Conservation (phyloP, 1,140 invertebrate species). For the Maconellicoccus hirsutus region DNA sequence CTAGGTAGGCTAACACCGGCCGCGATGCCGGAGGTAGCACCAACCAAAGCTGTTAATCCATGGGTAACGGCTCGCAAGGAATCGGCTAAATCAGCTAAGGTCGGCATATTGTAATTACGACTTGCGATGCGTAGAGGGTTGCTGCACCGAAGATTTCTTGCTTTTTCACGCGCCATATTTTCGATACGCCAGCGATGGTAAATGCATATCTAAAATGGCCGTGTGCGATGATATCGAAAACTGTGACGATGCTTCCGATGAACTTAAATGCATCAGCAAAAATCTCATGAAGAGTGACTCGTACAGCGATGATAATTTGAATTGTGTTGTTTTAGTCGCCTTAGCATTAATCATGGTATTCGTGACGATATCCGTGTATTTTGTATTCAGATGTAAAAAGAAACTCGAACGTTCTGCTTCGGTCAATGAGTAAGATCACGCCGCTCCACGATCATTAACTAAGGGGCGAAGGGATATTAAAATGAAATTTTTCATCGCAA, state of each 20-base stretch:
- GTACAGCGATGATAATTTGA: background rate
- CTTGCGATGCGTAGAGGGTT: slow-evolving; percentile 56
- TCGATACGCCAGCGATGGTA: slow-evolving; percentile 39
- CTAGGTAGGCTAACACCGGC: too few relatives aligned
- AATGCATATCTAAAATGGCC: slow-evolving; percentile 42
- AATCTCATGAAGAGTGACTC: background rate
- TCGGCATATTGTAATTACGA: too few relatives aligned
- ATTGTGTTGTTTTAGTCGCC: slow-evolving; percentile 6
- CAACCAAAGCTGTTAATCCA: too few relatives aligned
- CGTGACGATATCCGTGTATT: background rate
- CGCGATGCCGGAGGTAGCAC: too few relatives aligned
- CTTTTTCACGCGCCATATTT: slow-evolving; percentile 40
- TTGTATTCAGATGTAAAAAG: slow-evolving; percentile 1
- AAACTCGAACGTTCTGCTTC: background rate
- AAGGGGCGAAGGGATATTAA: too few relatives aligned
- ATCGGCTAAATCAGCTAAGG: too few relatives aligned
- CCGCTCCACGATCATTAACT: background rate
- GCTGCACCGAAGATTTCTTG: slow-evolving; percentile 26
- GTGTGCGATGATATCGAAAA: slow-evolving; percentile 54
- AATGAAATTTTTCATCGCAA: background rate
- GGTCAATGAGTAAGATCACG: background rate
- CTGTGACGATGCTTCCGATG: slow-evolving; percentile 58
- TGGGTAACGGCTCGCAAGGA: slow-evolving; percentile 69
- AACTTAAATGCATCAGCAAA: too few relatives aligned
- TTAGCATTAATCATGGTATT: slow-evolving; percentile 11